phyloP scores from a whole-genome alignment of 2,888 invertebrate genomes.

The Stramonita haemastoma region DNA sequence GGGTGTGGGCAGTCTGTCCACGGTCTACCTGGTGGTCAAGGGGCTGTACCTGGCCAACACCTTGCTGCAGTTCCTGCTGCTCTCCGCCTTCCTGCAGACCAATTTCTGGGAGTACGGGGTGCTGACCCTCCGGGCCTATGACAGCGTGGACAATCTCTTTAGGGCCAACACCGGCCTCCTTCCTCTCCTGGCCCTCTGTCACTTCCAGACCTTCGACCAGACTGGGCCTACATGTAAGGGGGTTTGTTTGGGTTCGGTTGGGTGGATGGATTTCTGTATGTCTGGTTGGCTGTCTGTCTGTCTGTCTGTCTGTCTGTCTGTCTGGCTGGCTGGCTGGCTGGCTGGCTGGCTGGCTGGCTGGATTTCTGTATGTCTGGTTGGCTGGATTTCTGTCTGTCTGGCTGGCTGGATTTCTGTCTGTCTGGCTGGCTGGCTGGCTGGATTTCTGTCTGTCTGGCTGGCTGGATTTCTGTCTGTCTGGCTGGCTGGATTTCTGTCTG shows the following conservation, averaged over 20 bases:
- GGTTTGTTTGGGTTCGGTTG: too few relatives aligned
- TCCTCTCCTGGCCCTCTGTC: constrained; percentile 47
- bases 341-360: background rate
- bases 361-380: too few relatives aligned
- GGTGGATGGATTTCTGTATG: too few relatives aligned
- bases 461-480: too few relatives aligned
- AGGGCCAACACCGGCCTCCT: background rate
- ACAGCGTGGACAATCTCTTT: background rate
- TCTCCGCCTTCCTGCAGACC: constrained; percentile 45
- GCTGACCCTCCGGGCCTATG: constrained; percentile 26
- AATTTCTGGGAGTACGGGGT: constrained; percentile 43
- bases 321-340: background rate
- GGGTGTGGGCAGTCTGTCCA: constrained; percentile 48
- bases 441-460: too few relatives aligned
- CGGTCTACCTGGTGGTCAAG: constrained; percentile 48
- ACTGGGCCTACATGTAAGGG: background rate
- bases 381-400: too few relatives aligned
- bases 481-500: too few relatives aligned
- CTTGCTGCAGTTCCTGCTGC: constrained; percentile 45
- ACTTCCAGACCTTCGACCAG: constrained; percentile 43
- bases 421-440: too few relatives aligned
- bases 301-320: too few relatives aligned
- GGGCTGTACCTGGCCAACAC: constrained; percentile 42
- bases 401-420: too few relatives aligned
- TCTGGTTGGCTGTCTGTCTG: too few relatives aligned